Conservation (phyloP, 2,888 invertebrate genomes). For the Eremobia ochroleuca region DNA sequence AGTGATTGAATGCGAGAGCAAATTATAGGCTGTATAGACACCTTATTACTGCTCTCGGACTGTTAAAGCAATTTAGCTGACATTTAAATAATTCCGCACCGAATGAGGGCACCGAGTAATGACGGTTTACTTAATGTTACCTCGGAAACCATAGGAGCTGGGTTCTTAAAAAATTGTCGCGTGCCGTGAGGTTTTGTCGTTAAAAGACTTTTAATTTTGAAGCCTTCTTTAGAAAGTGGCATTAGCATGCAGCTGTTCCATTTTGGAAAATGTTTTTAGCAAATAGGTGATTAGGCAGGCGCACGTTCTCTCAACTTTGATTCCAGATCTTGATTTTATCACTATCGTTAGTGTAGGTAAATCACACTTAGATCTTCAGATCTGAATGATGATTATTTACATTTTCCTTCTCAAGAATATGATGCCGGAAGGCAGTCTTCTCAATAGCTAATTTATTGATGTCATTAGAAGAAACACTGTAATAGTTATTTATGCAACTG, state of each 20-base stretch:
- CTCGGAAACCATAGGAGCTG: slow-evolving; percentile 70
- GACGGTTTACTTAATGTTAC: slow-evolving; percentile 82
- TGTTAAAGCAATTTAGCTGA: slow-evolving; percentile 90
- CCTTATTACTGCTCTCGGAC: slow-evolving; percentile 88
- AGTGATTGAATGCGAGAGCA: slow-evolving; percentile 89
- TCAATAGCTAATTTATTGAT: slow-evolving; percentile 11
- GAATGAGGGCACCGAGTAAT: slow-evolving; percentile 82
- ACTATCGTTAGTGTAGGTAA: slow-evolving; percentile 22
- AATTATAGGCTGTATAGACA: slow-evolving; percentile 88
- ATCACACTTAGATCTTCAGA: slow-evolving; percentile 25
- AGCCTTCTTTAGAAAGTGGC: slow-evolving; percentile 41
- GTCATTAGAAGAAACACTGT: slow-evolving; percentile 12
- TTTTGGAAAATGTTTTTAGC: not conserved
- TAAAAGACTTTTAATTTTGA: slow-evolving; percentile 38
- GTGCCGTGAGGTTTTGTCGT: slow-evolving; percentile 61
- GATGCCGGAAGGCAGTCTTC: not conserved
- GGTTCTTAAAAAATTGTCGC: slow-evolving; percentile 68
- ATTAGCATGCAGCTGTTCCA: slow-evolving; percentile 22
- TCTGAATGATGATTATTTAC: slow-evolving; percentile 33
- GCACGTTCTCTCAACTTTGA: not conserved
- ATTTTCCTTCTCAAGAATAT: slow-evolving; percentile 24
- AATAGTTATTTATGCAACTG: too few species aligned
- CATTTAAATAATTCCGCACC: slow-evolving; percentile 89
- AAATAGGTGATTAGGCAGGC: not conserved
- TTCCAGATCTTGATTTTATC: slow-evolving; percentile 25